Conservation (phyloP, 2,113 vertebrate genomes). For the Cynoglossus semilaevis region DNA sequence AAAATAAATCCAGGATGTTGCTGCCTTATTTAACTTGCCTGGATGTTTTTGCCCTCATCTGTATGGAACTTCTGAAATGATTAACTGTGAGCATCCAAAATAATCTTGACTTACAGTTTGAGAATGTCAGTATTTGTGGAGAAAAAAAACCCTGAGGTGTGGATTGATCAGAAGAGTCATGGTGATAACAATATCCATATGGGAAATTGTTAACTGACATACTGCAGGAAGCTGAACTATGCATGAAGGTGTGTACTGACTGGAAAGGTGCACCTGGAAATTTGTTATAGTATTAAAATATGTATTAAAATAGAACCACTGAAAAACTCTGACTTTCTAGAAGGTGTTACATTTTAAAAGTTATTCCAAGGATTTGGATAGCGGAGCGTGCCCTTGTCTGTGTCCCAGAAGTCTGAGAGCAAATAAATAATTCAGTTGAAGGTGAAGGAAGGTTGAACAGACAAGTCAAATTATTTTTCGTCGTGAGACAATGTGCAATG, state of each 20-base stretch:
- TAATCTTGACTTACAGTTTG: too few species aligned
- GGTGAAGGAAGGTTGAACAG: slow-evolving; percentile 20
- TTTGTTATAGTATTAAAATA: too few species aligned
- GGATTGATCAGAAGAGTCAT: slow-evolving; percentile 4
- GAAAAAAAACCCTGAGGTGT: neutral
- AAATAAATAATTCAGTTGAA: slow-evolving; percentile 57
- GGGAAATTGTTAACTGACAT: slow-evolving; percentile 18
- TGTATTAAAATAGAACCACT: neutral
- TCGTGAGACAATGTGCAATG: neutral
- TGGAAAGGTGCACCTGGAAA: too few species aligned
- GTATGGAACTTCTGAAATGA: too few species aligned
- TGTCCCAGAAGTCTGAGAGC: slow-evolving; percentile 9
- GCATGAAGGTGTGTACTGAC: too few species aligned
- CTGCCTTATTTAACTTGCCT: too few species aligned
- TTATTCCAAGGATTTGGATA: neutral
- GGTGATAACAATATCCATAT: neutral
- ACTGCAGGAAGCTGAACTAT: too few species aligned
- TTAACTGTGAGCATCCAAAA: too few species aligned
- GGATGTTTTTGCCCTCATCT: too few species aligned
- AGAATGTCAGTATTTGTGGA: too few species aligned
- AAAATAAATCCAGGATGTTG: too few species aligned
- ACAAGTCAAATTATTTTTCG: slow-evolving; percentile 30
- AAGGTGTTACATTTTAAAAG: neutral
- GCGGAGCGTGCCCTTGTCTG: slow-evolving; percentile 17
- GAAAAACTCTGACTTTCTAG: neutral